Base-by-base conservation (phyloP, 2,797 vertebrate species). In the Pseudomugil gertrudae region DNA sequence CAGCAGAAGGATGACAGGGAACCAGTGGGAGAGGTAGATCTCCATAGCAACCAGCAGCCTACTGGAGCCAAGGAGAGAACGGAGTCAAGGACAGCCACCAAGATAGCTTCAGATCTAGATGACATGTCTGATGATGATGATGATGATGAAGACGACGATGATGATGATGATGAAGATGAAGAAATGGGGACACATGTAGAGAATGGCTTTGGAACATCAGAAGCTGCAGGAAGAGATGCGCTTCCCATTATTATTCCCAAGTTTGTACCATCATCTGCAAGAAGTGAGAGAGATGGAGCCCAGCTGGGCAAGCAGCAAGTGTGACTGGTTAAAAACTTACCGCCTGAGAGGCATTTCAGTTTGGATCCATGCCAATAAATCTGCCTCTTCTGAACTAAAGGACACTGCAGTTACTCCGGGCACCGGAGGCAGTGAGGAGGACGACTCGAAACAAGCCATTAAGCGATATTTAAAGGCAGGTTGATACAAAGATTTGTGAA, bases 241-340 rank as follows among this genome's bases (percentile, higher is more conserved):
- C 83, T 94, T 80, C 85, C 89, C 58, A 92, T 95, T 90, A 24
- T 95, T 84, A 24, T 95, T 90, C 95, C 96, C 92, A 95, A 95
- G 91, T 91, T 95, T 91, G 95, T 92, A 81, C 96, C 91, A 85
- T 96, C 95, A 0, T 85, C 91, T 1, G 89, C 89, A 71, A 94
- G 82, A 89, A 95, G 90, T 90, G 92, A 0, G 88, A 93, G 79
- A 93, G 94, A 77, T 84, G 90, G 78, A 33, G 79, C 86, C 35
- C 90, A 85, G 67, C 93, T 98, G 79, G 96, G 95, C 69, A 95
- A 97, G 88, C 97, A 98, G 84, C 95, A 98, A 87, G 96, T 95
- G 60, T 86, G 82, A 92, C 74, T 48, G 59, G n/a, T 11, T 8
- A 29, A 48, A 40, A 40, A 66, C 51, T 70, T 17, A 1, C 36